Percentiles rank a stretch among this genome's conserved stretches.
These are phyloP conservation scores for Dasyornis broadbenti DNA, from an alignment of 2,113 vertebrate species.

Conservation along the genomic window DNA sequence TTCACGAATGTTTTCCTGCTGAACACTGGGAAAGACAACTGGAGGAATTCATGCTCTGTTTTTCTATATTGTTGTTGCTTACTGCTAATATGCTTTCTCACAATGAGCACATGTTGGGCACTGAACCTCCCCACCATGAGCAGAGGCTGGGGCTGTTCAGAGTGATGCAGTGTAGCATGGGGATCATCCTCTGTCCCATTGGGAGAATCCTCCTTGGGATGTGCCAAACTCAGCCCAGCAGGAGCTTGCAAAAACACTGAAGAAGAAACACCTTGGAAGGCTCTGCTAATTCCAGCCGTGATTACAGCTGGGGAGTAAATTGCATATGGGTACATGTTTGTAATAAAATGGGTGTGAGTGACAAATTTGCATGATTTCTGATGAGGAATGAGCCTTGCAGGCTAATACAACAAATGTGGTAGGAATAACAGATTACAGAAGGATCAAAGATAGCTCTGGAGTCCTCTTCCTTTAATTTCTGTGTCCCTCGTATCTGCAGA, in stretches of 20 bases:
- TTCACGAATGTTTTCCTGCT: background rate
- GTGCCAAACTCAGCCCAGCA: background rate
- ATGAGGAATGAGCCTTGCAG: background rate
- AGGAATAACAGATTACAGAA: background rate
- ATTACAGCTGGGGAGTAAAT: background rate
- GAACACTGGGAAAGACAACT: background rate
- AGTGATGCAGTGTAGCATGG: background rate
- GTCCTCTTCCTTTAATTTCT: background rate
- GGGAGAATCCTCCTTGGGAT: background rate
- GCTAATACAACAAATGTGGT: background rate
- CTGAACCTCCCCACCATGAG: background rate
- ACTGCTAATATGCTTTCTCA: background rate
- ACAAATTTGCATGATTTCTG: background rate
- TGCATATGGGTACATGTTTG: background rate
- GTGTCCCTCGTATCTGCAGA: background rate
- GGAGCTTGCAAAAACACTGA: background rate
- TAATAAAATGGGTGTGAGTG: background rate
- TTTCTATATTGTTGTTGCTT: background rate
- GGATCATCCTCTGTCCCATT: background rate
- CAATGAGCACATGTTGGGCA: background rate
- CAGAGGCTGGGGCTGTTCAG: background rate
- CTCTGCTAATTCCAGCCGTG: background rate
- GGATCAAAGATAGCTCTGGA: background rate
- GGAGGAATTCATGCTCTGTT: background rate
- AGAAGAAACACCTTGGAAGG: background rate